Conservation (phyloP, 2,797 vertebrate genomes). For the Echeneis naucrates region DNA sequence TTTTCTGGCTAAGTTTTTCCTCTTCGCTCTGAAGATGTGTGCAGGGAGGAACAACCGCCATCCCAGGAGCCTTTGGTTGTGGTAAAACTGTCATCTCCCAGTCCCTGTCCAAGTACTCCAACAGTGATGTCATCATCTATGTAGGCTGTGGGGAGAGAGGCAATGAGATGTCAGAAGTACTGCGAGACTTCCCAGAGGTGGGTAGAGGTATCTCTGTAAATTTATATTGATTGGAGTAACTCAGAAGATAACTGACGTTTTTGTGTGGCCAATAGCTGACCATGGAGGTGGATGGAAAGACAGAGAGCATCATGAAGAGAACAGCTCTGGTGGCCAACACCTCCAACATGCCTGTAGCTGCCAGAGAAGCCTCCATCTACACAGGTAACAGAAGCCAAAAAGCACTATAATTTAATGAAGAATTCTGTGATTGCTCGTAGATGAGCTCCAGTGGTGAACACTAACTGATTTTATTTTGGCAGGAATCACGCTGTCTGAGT, state of each 20-base stretch:
- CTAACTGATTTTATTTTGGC: constrained; percentile 27
- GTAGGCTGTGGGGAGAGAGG: constrained; percentile 98
- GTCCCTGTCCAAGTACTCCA: constrained; percentile 98
- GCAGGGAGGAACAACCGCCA: constrained; percentile 97
- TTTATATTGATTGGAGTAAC: neutral
- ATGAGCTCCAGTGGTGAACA: neutral
- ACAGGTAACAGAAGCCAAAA: constrained; percentile 85
- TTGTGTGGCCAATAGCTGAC: constrained; percentile 86
- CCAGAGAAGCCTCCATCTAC: constrained; percentile 98
- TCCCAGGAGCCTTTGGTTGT: constrained; percentile 97
- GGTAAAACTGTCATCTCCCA: constrained; percentile 99
- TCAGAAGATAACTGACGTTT: constrained; percentile 45
- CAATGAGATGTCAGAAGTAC: constrained; percentile 99
- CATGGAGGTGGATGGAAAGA: constrained; percentile 97
- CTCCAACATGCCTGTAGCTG: constrained; percentile 99
- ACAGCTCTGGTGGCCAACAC: constrained; percentile 97
- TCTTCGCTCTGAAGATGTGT: constrained; percentile 89
- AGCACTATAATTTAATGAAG: neutral
- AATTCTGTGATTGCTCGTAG: neutral
- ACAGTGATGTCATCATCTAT: constrained; percentile 98
- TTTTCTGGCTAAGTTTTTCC: neutral
- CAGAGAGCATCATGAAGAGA: constrained; percentile 99
- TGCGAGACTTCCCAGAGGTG: constrained; percentile 90
- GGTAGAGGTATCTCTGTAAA: neutral
- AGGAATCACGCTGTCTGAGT: constrained; percentile 98